phyloP scores from a whole-genome alignment of 2,797 vertebrate genomes.

The Semaprochilodus insignis region DNA sequence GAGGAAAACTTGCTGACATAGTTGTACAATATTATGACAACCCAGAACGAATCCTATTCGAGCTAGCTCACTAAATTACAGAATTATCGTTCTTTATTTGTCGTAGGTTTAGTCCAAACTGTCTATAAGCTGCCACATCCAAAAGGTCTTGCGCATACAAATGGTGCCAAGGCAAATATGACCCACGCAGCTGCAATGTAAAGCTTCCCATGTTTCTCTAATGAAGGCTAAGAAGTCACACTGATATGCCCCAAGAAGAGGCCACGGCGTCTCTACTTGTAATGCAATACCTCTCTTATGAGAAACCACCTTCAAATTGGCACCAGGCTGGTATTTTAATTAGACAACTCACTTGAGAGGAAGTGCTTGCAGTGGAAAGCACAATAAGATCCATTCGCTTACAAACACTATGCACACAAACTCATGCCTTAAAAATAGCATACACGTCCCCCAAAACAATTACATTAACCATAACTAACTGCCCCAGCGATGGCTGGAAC shows the following conservation, averaged over 20 bases:
- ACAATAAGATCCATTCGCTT: constrained; percentile 7
- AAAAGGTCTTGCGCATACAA: constrained; percentile 15
- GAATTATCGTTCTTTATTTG: constrained; percentile 50
- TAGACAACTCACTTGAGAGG: constrained; percentile 15
- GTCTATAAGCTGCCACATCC: constrained; percentile 15
- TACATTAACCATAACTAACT: not conserved
- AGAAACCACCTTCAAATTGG: constrained; percentile 17
- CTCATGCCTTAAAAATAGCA: not conserved
- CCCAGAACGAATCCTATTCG: not conserved
- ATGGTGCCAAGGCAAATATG: constrained; percentile 48
- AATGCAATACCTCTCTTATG: constrained; percentile 25
- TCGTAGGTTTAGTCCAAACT: constrained; percentile 44
- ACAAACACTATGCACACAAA: not conserved
- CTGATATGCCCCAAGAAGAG: constrained; percentile 4
- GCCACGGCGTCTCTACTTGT: not conserved
- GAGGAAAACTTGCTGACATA: not conserved
- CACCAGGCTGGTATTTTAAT: constrained; percentile 46
- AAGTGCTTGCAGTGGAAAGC: constrained; percentile 26
- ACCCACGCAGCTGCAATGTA: not conserved
- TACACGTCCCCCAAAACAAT: not conserved
- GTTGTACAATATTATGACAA: not conserved
- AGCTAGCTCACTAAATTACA: constrained; percentile 5
- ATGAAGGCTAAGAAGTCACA: constrained; percentile 13
- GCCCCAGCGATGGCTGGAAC: not conserved
- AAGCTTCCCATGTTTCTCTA: constrained; percentile 26